A percentile compares a stretch with the other conserved stretches of the same genome.
These are phyloP conservation scores for Cyprinodon tularosa DNA, from an alignment of 2,113 vertebrate species.

Conservation along the genomic window DNA sequence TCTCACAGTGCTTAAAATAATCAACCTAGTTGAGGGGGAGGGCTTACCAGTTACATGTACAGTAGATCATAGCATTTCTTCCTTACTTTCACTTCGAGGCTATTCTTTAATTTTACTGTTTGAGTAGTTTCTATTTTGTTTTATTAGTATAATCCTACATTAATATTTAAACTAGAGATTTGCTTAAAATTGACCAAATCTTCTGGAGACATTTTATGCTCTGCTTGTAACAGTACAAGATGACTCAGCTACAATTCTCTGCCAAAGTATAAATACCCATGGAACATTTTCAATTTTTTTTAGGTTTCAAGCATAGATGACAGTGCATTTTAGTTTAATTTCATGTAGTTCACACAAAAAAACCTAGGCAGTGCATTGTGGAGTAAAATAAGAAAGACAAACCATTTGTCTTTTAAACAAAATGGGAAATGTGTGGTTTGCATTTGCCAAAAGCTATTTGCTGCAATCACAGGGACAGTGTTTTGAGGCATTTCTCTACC, in stretches of 20 bases:
- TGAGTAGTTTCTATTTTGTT: neutral
- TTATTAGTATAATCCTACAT: neutral
- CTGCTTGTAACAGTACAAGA: neutral
- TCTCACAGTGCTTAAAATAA: conserved; percentile 72
- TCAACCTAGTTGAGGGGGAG: conserved; percentile 65
- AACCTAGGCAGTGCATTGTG: neutral
- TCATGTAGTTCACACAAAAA: neutral
- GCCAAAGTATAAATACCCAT: neutral
- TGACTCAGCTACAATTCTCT: conserved; percentile 2
- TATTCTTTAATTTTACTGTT: neutral
- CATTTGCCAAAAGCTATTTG: neutral
- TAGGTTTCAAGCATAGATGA: neutral
- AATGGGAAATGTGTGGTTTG: neutral
- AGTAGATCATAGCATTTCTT: conserved; percentile 24
- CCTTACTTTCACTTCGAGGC: neutral
- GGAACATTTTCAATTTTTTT: neutral
- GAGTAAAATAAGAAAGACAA: neutral
- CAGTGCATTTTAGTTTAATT: neutral
- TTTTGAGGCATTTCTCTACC: neutral
- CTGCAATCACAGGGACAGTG: no score
- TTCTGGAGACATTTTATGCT: neutral
- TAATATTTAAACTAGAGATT: neutral
- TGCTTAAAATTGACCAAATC: neutral
- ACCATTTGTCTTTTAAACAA: neutral
- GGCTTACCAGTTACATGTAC: conserved; percentile 48